A percentile compares a stretch with the other conserved stretches of the same genome.
These are phyloP conservation scores for Neoscelio sp. DNA, from an alignment of 2,888 invertebrate genomes.

Conservation along the genomic window DNA sequence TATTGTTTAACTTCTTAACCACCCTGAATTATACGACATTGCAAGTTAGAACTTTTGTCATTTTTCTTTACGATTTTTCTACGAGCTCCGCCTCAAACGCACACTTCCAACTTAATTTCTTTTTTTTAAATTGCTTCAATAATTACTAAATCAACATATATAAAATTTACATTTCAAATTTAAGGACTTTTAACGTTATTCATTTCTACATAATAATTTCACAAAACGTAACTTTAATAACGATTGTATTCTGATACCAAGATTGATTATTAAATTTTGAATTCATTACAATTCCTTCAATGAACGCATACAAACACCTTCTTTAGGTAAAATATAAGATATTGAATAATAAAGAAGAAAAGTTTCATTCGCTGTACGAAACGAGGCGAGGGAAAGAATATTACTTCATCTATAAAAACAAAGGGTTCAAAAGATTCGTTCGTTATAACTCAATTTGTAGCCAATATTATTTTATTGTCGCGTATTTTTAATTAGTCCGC, in stretches of 20 bases:
- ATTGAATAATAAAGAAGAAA: slow-evolving; percentile 60
- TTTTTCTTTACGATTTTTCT: slow-evolving; percentile 71
- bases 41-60: slow-evolving; percentile 79
- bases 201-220: neutral
- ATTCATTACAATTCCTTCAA: slow-evolving; percentile 36
- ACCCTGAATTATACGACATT: slow-evolving; percentile 80
- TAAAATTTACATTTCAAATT: slow-evolving; percentile 27
- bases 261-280: slow-evolving; percentile 23
- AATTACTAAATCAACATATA: slow-evolving; percentile 31
- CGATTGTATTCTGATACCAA: too few relatives aligned
- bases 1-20: slow-evolving; percentile 77
- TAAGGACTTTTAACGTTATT: slow-evolving; percentile 11
- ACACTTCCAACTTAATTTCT: slow-evolving; percentile 33
- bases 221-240: too few relatives aligned
- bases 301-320: slow-evolving; percentile 44
- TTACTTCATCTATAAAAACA: slow-evolving; percentile 76
- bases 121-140: slow-evolving; percentile 33
- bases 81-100: slow-evolving; percentile 33
- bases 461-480: slow-evolving; percentile 82
- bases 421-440: slow-evolving; percentile 70
- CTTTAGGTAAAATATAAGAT: slow-evolving; percentile 22
- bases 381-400: slow-evolving; percentile 69
- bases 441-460: slow-evolving; percentile 79
- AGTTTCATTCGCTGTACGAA: slow-evolving; percentile 22
- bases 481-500: slow-evolving; percentile 81